These are phyloP conservation scores for Meteorus sp. DNA, from an alignment of 1,140 invertebrate genomes.

Conservation along the genomic window DNA sequence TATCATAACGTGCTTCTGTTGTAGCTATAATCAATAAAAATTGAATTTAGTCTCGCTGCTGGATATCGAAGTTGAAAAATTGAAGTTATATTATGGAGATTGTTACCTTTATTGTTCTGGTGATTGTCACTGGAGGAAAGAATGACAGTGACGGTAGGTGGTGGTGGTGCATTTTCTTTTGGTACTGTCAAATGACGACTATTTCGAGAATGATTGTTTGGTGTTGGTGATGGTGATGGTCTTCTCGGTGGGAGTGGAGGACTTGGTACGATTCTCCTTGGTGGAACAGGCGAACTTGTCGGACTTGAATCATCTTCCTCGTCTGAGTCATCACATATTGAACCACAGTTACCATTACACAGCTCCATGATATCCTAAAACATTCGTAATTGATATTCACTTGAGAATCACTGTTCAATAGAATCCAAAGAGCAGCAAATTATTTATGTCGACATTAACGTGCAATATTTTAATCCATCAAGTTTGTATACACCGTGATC, in stretches of 20 bases:
- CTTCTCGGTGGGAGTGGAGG: constrained; percentile 69
- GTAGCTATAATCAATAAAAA: constrained; percentile 33
- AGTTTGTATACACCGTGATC: too few relatives aligned
- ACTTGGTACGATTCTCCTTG: constrained; percentile 57
- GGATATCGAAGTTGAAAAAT: not conserved
- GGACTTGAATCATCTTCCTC: constrained; percentile 61
- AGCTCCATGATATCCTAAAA: constrained; percentile 58
- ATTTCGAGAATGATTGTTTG: constrained; percentile 45
- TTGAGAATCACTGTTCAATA: too few relatives aligned
- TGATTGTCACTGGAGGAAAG: constrained; percentile 43
- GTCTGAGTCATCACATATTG: constrained; percentile 52
- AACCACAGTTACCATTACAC: constrained; percentile 51
- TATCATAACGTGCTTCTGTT: constrained; percentile 55
- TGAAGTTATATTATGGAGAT: not conserved
- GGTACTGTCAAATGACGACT: constrained; percentile 56
- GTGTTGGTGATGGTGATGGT: constrained; percentile 61
- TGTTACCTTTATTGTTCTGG: constrained; percentile 52
- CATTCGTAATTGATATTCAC: constrained; percentile 9
- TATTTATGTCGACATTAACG: too few relatives aligned
- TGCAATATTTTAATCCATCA: too few relatives aligned
- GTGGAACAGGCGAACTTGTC: constrained; percentile 52
- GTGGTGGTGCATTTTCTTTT: constrained; percentile 59
- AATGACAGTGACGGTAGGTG: constrained; percentile 48
- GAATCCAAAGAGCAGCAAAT: too few relatives aligned
- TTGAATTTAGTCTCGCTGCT: not conserved